phyloP scores from a whole-genome alignment of 2,797 vertebrate species.

The Falco biarmicus region DNA sequence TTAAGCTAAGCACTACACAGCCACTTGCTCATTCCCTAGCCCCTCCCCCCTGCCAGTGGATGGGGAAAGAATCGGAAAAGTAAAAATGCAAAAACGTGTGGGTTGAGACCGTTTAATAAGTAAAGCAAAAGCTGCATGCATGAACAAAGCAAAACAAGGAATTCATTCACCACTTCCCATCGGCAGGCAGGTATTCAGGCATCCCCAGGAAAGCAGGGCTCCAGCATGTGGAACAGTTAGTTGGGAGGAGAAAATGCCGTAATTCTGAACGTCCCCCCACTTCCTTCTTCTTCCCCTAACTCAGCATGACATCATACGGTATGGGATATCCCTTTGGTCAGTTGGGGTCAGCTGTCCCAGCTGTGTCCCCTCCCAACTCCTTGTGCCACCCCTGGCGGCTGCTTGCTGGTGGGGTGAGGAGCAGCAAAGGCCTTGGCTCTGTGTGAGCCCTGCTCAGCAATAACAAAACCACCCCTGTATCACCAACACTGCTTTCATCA shows the following conservation, averaged over 20 bases:
- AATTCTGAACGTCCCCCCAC: rapidly evolving
- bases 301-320: rapidly evolving
- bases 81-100: background rate
- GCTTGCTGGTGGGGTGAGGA: no score
- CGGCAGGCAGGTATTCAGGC: rapidly evolving
- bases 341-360: no score
- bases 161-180: background rate
- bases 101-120: background rate
- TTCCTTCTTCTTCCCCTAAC: background rate
- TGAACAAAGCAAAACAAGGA: background rate
- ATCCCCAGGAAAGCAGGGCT: background rate
- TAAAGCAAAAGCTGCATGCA: rapidly evolving
- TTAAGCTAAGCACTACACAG: background rate
- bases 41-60: background rate
- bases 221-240: rapidly evolving
- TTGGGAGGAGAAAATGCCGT: background rate
- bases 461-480: no score
- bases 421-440: no score
- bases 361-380: no score
- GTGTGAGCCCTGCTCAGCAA: no score
- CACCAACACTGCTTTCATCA: no score
- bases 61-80: rapidly evolving
- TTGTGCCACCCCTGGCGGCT: no score
- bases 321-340: no score
- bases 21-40: background rate